Evolutionary conservation across 2,113 vertebrate species (phyloP), one percentile per base, ranked within the genome.

Genomic region (Hirundichthys speculiger): DNA sequence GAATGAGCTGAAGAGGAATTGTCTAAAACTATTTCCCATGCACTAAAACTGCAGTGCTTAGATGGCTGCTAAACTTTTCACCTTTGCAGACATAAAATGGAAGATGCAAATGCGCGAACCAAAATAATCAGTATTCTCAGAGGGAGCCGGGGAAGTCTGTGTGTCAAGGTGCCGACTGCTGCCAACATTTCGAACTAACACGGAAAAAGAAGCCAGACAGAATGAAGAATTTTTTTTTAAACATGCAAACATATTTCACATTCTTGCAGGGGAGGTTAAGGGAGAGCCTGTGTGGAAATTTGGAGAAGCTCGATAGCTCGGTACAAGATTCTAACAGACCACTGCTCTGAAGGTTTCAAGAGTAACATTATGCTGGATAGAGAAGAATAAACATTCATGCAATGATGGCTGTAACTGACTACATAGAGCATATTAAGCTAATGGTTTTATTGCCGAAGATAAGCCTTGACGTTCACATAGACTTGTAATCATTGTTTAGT

Each of bases 211-310:
- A 75, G 76, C 63, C 80, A 83, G 80, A 73, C 76, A 47, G 70
- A 81, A 80, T 71, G 75, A 78, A 86, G 56, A 75, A 27, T 66
- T 66, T 57, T 69, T 73, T 83, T 75, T 83, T 79, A 34, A 68
- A 86, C 77, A 79, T 82, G 56, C 81, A 84, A 84, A 86, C 79
- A 90, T 89, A 64, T 86, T 90, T 91, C 54, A 86, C 84, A 90
- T 91, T 91, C 88, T 85, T 91, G 70, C 20, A 76, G 64, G 68
- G 77, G 79, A 76, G 74, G 76, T 63, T 79, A 64, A 77, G 86
- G 73, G 73, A 66, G 63, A 64, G 77, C 61, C 74, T 2, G 62
- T 70, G 63, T 84, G 78, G 83, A 85, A 86, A 88, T 77, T 84
- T 82, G 73, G 84, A 89, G 45, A 55, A 61, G 73, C 74, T 75